phyloP scores from a whole-genome alignment of 2,113 vertebrate species.

The Brienomyrus brachyistius region DNA sequence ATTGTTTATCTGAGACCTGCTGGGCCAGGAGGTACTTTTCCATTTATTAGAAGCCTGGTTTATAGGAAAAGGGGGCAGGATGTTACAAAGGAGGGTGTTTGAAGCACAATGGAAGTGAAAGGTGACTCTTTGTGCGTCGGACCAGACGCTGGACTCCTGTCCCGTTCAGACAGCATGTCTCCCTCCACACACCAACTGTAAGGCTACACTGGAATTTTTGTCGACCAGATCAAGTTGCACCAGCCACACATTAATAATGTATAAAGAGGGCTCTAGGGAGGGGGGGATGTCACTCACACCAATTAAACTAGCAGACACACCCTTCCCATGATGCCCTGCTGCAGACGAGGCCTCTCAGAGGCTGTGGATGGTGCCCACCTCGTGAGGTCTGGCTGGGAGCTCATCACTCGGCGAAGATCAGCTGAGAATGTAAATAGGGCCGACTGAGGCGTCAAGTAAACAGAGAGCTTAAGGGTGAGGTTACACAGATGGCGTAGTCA shows the following conservation, averaged over 20 bases:
- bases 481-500: background rate
- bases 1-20: background rate
- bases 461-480: background rate
- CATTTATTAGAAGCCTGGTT: background rate
- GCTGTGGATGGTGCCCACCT: background rate
- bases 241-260: slow-evolving; percentile 22
- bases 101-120: background rate
- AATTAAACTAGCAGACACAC: slow-evolving; percentile 10
- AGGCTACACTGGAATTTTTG: slow-evolving; percentile 19
- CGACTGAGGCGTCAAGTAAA: background rate
- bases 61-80: background rate
- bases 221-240: slow-evolving; percentile 4
- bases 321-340: slow-evolving; percentile 10
- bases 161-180: background rate
- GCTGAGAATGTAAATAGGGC: background rate
- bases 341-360: slow-evolving; percentile 23
- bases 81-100: background rate
- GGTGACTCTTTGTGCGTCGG: background rate
- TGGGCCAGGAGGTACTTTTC: background rate
- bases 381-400: background rate
- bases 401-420: background rate
- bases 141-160: background rate
- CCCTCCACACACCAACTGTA: slow-evolving; percentile 27
- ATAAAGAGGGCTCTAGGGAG: background rate
- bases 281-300: background rate